Conservation (phyloP, 2,113 vertebrate species). For the Phaethornis superciliosus region DNA sequence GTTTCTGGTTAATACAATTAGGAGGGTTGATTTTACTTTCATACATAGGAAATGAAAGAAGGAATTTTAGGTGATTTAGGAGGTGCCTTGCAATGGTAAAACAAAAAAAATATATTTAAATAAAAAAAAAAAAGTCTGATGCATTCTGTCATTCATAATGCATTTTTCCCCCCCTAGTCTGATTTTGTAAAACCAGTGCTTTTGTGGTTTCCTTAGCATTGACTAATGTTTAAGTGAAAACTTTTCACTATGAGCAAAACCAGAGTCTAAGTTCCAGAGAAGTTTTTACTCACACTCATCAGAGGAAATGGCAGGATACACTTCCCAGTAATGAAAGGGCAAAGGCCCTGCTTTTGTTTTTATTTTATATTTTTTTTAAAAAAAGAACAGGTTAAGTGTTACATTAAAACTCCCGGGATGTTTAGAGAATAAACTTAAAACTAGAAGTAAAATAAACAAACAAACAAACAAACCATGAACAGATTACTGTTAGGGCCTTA, state of each 20-base stretch:
- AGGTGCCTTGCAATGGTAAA: background rate
- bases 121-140: background rate
- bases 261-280: slow-evolving; percentile 46
- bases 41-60: background rate
- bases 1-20: background rate
- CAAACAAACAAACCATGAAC: background rate
- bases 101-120: background rate
- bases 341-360: background rate
- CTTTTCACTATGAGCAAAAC: slow-evolving; percentile 47
- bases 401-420: background rate
- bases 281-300: background rate
- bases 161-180: background rate
- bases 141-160: background rate
- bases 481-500: background rate
- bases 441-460: background rate
- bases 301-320: background rate
- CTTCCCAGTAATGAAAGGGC: background rate
- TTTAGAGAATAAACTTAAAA: slow-evolving; percentile 23
- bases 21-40: background rate
- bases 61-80: background rate
- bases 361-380: background rate
- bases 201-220: slow-evolving; percentile 70
- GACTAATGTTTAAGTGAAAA: slow-evolving; percentile 70
- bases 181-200: slow-evolving; percentile 1
- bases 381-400: background rate